Base-by-base conservation (phyloP, 2,113 vertebrate genomes). In the Theristicus caerulescens region DNA sequence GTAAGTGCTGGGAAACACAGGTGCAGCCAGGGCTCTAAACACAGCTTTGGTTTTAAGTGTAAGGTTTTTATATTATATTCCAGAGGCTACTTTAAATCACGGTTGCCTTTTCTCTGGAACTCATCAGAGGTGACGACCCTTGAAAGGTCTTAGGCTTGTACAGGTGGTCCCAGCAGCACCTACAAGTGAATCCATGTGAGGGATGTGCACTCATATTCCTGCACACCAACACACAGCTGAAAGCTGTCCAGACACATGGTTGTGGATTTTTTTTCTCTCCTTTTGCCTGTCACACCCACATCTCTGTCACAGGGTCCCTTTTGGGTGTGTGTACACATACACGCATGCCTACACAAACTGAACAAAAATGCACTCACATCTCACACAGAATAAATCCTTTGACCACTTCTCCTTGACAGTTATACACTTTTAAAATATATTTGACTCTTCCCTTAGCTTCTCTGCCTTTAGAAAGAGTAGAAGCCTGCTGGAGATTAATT, bases 401-500 rank as follows among this genome's bases (percentile, higher is more conserved):
- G 97, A 94, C 98, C 92, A 70, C 82, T 98, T 98, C 95, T 71
- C 96, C 69, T 95, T 97, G 76, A 87, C 85, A 88, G 81, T 84
- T 97, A 98, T 96, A 24, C 97, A 97, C 97, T 98, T 97, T 98
- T 97, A 98, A 99, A 98, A 98, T 96, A 96, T 97, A 97, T 98
- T 98, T 98, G 98, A 98, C 96, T 98, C 98, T 98, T 98, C 97
- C 95, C 91, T 98, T 97, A 91, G 87, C 94, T 96, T 96, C 95
- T 82, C 94, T 88, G 95, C 74, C 93, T 97, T 97, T 93, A 84
- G 91, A 96, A 97, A 98, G 96, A 90, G 96, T 96, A 96, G 97
- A 98, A 98, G 96, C 95, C 98, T 88, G 89, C 97, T 96, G 92
- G 96, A 98, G 98, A 98, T 99, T 98, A 99, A 98, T 98, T 98